phyloP scores from a whole-genome alignment of 2,797 vertebrate species.

The Urocyon cinereoargenteus region DNA sequence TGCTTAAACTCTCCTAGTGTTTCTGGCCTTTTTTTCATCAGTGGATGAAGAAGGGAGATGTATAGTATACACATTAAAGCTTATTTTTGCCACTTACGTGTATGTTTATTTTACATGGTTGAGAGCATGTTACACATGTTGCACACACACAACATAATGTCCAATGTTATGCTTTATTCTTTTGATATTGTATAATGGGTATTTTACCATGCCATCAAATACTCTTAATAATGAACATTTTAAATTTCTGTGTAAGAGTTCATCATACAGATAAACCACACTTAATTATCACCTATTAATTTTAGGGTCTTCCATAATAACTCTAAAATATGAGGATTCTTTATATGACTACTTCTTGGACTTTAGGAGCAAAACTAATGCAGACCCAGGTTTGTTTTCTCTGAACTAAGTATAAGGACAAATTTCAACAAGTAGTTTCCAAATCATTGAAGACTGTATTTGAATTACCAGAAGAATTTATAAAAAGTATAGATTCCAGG shows the following conservation, averaged over 20 bases:
- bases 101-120: slow-evolving; percentile 28
- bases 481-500: not conserved
- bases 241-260: not conserved
- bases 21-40: not conserved
- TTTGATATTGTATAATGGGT: not conserved
- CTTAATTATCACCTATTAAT: not conserved
- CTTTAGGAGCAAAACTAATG: not conserved
- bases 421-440: not conserved
- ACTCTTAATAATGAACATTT: not conserved
- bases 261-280: not conserved
- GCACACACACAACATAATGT: not conserved
- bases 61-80: not conserved
- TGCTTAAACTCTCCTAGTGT: slow-evolving; percentile 26
- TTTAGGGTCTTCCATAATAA: slow-evolving; percentile 5
- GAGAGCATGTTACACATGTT: not conserved
- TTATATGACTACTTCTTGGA: not conserved
- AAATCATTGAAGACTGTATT: not conserved
- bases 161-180: not conserved
- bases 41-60: not conserved
- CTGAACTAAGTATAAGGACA: not conserved
- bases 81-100: slow-evolving; percentile 4
- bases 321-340: not conserved
- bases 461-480: not conserved
- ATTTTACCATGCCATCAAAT: slow-evolving; percentile 45
- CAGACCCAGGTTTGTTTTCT: not conserved